phyloP scores from a whole-genome alignment of 2,113 vertebrate genomes.

The Microtus montanus region DNA sequence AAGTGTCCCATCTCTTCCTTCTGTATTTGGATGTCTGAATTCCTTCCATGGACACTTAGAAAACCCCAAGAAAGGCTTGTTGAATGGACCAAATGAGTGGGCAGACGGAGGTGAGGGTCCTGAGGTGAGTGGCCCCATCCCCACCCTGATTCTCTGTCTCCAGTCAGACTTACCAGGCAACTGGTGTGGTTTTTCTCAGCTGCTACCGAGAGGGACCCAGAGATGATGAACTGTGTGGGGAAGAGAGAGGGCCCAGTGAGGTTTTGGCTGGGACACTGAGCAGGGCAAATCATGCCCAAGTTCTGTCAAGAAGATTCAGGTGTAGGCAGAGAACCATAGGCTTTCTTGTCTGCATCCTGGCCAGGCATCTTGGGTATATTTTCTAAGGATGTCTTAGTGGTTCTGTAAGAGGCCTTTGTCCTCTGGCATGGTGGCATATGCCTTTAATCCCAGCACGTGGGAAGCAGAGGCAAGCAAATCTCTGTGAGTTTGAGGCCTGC shows the following conservation, averaged over 20 bases:
- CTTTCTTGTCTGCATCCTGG: background rate
- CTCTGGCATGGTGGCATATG: background rate
- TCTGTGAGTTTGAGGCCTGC: background rate
- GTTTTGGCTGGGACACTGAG: background rate
- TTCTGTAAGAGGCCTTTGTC: background rate
- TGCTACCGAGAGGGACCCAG: constrained; percentile 72
- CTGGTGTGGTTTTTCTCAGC: constrained; percentile 67
- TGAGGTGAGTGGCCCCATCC: too few relatives aligned
- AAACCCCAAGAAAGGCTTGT: background rate
- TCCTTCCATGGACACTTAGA: background rate
- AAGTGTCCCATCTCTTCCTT: background rate
- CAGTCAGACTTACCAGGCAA: constrained; percentile 68
- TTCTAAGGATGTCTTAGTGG: background rate
- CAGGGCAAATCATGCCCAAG: background rate
- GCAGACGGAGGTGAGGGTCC: background rate
- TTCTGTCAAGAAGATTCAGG: background rate
- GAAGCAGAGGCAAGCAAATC: background rate
- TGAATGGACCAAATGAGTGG: background rate
- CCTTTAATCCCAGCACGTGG: background rate
- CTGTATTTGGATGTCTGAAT: background rate
- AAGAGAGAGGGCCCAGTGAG: background rate
- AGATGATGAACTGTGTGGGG: constrained; percentile 72
- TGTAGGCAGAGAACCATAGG: background rate
- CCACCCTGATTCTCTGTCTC: background rate
- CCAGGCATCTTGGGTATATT: background rate